phyloP scores from a whole-genome alignment of 2,113 vertebrate genomes.

The Tupaia tana region DNA sequence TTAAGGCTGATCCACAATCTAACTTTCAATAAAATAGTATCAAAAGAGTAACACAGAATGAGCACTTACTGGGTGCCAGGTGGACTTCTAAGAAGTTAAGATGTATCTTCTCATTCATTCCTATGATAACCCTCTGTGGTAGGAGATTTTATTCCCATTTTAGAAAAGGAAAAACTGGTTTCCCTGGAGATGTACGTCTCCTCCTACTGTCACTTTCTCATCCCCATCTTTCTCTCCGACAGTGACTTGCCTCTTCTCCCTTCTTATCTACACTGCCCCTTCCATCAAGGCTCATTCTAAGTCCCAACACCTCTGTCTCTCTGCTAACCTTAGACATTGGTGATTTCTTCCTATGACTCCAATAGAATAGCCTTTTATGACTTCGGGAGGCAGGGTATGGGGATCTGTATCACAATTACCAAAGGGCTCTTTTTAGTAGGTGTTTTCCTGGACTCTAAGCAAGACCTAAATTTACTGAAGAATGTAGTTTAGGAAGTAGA shows the following conservation, averaged over 20 bases:
- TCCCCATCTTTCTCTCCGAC: too few species aligned
- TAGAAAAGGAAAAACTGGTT: conserved; percentile 42
- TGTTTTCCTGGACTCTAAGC: background rate
- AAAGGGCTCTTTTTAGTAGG: background rate
- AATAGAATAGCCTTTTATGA: background rate
- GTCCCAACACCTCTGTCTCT: background rate
- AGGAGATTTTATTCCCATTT: conserved; percentile 27
- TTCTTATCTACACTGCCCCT: background rate
- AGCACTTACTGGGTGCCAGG: background rate
- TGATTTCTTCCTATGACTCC: background rate
- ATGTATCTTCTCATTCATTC: background rate
- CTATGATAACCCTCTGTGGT: background rate
- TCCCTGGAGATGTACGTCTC: background rate
- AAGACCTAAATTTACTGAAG: background rate
- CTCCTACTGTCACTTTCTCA: background rate
- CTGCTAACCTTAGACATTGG: background rate
- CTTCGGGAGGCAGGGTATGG: too few species aligned
- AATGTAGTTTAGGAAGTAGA: background rate
- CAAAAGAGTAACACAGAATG: background rate
- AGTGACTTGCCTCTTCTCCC: background rate
- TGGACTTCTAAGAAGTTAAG: background rate
- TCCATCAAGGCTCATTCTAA: background rate
- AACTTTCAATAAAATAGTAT: background rate
- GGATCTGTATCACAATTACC: background rate
- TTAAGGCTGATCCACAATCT: background rate